phyloP scores from a whole-genome alignment of 30 jellyfish, hydroid and myxozoan species.

The Hydra vulgaris region DNA sequence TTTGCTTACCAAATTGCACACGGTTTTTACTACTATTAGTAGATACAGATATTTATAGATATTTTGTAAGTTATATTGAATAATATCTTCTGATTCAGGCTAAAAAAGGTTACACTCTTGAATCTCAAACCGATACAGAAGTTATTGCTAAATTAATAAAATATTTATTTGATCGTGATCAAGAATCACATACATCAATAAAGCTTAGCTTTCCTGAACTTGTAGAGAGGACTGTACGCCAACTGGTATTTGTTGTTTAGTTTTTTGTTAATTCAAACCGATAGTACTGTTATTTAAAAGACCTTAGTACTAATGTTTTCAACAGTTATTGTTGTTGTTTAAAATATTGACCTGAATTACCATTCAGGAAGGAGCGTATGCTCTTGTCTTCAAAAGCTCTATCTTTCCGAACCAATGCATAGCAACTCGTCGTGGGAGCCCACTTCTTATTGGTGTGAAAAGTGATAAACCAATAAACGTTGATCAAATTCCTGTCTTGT shows the following conservation, averaged over 20 bases:
- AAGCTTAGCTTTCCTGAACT: constrained; percentile 71
- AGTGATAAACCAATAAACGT: constrained; percentile 75
- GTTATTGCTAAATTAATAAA: constrained; percentile 59
- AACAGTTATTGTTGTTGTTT: too few relatives aligned
- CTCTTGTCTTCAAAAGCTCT: constrained; percentile 79
- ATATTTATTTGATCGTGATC: constrained; percentile 60
- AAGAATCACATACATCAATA: neutral
- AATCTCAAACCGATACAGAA: constrained; percentile 92
- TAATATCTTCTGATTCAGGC: constrained; percentile 49
- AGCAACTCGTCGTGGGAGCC: constrained; percentile 95
- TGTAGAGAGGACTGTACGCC: constrained; percentile 59
- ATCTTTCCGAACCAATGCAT: constrained; percentile 88
- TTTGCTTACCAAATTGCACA: constrained; percentile 58
- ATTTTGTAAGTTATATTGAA: too few relatives aligned
- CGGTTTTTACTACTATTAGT: constrained; percentile 47
- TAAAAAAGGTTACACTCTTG: constrained; percentile 61
- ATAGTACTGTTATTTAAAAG: too few relatives aligned
- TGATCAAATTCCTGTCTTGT: constrained; percentile 79
- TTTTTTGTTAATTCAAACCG: neutral
- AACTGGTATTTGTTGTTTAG: constrained; percentile 41
- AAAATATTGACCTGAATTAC: too few relatives aligned
- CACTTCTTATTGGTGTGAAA: constrained; percentile 82
- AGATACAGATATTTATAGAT: too few relatives aligned
- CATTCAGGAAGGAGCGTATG: constrained; percentile 99
- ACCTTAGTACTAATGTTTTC: too few relatives aligned